phyloP scores from a whole-genome alignment of 2,113 vertebrate species.

The Quiscalus mexicanus region DNA sequence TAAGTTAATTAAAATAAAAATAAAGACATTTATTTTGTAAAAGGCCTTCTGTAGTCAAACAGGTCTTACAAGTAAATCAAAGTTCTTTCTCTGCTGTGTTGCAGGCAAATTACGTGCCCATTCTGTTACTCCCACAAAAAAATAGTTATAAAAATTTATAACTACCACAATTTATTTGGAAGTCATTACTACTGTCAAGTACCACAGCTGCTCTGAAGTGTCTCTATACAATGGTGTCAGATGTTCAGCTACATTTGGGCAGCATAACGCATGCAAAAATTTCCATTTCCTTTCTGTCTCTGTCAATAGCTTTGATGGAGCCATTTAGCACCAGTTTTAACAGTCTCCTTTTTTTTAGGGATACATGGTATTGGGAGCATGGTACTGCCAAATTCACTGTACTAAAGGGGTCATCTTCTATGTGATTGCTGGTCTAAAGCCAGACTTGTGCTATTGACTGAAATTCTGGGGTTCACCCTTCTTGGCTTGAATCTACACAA shows the following conservation, averaged over 20 bases:
- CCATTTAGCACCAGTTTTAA: neutral
- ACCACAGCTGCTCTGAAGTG: neutral
- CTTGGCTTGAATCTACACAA: neutral
- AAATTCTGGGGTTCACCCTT: neutral
- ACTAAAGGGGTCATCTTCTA: neutral
- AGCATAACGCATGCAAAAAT: neutral
- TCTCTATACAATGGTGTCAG: neutral
- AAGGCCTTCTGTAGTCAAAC: neutral
- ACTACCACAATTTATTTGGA: neutral
- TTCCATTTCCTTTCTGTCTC: neutral
- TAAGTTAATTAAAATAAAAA: constrained; percentile 26
- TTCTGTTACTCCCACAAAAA: neutral
- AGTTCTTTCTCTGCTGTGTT: neutral
- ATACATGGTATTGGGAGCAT: neutral
- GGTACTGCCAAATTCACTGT: neutral
- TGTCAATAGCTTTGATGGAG: neutral
- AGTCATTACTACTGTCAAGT: neutral
- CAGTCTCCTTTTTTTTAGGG: neutral
- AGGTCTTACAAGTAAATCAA: neutral
- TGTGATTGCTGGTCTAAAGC: neutral
- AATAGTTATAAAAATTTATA: neutral
- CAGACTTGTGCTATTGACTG: neutral
- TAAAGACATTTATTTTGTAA: neutral
- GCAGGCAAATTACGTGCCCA: rapidly evolving
- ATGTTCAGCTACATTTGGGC: neutral